phyloP scores from a whole-genome alignment of 2,113 vertebrate species.

The Cebidichthys violaceus region DNA sequence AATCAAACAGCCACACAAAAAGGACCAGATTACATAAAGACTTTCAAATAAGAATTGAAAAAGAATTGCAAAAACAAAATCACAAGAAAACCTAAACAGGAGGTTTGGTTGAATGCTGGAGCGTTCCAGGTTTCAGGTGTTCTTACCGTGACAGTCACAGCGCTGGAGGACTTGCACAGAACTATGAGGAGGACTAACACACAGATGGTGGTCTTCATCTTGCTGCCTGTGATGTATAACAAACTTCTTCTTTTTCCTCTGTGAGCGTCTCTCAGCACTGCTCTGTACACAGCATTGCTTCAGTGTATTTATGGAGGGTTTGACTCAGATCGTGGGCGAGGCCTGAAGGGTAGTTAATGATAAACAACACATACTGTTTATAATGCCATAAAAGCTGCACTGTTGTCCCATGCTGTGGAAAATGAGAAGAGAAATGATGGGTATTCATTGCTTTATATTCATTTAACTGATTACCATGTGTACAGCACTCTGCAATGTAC shows the following conservation, averaged over 20 bases:
- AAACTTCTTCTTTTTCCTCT: background rate
- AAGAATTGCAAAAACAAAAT: background rate
- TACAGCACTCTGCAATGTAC: background rate
- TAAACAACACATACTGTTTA: constrained; percentile 13
- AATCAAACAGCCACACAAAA: background rate
- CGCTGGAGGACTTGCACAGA: constrained; percentile 16
- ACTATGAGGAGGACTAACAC: constrained; percentile 14
- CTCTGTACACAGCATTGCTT: background rate
- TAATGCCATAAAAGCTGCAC: constrained; percentile 9
- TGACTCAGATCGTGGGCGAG: background rate
- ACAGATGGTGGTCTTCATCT: constrained; percentile 40
- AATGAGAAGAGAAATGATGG: background rate
- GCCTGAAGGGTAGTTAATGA: constrained; percentile 29
- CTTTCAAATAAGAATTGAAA: background rate
- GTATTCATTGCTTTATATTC: background rate
- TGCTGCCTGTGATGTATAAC: background rate
- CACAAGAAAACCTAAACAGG: background rate
- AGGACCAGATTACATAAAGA: background rate
- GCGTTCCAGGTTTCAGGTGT: background rate
- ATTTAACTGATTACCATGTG: constrained; percentile 2
- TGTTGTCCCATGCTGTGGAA: background rate
- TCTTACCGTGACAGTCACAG: constrained; percentile 56
- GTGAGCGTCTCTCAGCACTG: background rate
- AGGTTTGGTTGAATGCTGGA: too few species aligned
- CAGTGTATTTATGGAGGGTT: constrained; percentile 29